Base-by-base conservation (phyloP, 2,113 vertebrate species). In the Miniopterus natalensis region DNA sequence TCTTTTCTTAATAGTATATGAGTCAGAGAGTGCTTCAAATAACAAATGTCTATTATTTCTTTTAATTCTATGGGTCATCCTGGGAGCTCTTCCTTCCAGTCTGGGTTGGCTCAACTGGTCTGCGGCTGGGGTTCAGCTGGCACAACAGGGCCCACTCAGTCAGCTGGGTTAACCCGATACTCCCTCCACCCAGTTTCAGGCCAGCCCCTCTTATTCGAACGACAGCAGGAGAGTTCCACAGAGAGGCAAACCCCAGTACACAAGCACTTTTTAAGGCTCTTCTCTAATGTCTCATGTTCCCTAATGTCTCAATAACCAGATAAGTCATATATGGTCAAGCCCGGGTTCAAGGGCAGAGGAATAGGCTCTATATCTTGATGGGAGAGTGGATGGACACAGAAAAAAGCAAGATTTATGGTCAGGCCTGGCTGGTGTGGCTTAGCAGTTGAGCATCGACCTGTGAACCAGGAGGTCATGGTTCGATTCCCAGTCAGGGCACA, bases 141-240 rank as follows among this genome's bases (percentile, higher is more conserved):
- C 53, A 84, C 1, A 18, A 3, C 13, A 5, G 5, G 10, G 8
- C 14, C 40, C 15, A 27, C 8, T 23, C 18, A 18, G 4, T 8
- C 23, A 75, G 6, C 9, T 27, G 14, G 10, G 36, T 63, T n/a
- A 42, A 25, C 36, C 18, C 13, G 5, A 53, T 1, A 2, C 2
- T 4, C 3, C 12, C 3, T 36, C 18, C 2, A 4, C 2, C 8
- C 42, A 18, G 2, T 71, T 42, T 55, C 1, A 14, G 23, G 0
- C 15, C 36, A 81, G 6, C 27, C 17, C n/a, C 23, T 8, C 23
- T 63, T 59, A 61, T 78, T 81, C 2, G 12, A 1, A 0, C 9
- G 29, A 66, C 11, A 2, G 25, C 9, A 25, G 49, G 55, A 78
- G 7, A 79, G 14, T 27, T 53, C 2, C 49, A 70, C 10, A 36